Evolutionary conservation across 2,113 vertebrate species (phyloP), one percentile per base, ranked within the genome.

Genomic region (Entomyzon cyanotis): DNA sequence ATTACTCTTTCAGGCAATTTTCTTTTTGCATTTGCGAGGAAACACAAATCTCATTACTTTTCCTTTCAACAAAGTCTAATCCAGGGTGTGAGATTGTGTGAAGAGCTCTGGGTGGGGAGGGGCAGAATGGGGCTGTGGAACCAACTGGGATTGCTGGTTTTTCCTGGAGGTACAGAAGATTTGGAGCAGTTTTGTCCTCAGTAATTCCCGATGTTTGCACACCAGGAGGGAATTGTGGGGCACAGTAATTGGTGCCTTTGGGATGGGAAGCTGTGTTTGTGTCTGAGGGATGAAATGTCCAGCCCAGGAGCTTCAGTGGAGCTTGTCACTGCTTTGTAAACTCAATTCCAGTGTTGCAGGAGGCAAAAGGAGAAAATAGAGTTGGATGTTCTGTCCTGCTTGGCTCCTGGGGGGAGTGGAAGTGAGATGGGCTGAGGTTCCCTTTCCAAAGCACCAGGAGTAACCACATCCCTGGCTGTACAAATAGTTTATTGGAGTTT

Each of bases 1-100:
- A 53, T 96, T 64, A 87, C 87, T 94, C 62, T 84, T 88, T 62
- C 13, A 69, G 79, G 80, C 73, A 87, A 49, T 92, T 94, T 94
- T 70, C 49, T 63, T 25, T 93, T 90, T 93, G n/a, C 81, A 95
- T 95, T 95, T 77, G 28, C 6, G 33, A 71, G 58, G 83, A 87
- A 95, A 90, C 64, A 68, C 64, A 82, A 90, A 94, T 89, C 88
- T 65, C 76, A 81, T 92, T 87, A 49, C 25, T 78, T 78, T 87
- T 64, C 33, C 85, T 87, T 81, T 64, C 68, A 56, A 37, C 10
- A 7, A 47, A 84, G 50, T 67, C 63, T 23, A 80, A 86, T 41
- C 75, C 82, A 19, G 63, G 42, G 71, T 13, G 12, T 28, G 68
- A 77, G 88, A 42, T 24, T 49, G 67, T 33, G 52, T 27, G 83